Evolutionary conservation across 2,113 vertebrate genomes (phyloP).

Genomic region (Thamnophis sirtalis): DNA sequence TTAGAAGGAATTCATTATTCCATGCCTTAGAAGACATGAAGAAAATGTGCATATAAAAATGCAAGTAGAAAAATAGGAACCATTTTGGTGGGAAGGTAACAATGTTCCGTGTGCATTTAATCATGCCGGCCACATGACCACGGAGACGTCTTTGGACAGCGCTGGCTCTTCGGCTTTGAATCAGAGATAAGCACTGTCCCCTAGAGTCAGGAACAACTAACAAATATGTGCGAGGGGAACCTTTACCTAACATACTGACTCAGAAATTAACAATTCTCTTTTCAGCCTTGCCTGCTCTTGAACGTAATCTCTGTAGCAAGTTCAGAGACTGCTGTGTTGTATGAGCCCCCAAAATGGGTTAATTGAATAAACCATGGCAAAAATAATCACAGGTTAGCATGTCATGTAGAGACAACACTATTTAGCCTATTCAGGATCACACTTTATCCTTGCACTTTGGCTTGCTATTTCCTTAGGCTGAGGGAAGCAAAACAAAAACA

Average conservation of each 20-base stretch:
- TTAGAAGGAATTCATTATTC: background rate
- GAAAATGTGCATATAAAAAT: background rate
- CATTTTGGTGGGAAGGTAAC: too few species aligned
- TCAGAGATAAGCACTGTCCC: too few species aligned
- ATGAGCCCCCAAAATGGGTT: background rate
- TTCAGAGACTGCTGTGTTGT: background rate
- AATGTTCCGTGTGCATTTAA: too few species aligned
- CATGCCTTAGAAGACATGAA: background rate
- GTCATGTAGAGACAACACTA: background rate
- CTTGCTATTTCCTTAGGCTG: background rate
- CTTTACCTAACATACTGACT: background rate
- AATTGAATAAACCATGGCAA: background rate
- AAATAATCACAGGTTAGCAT: background rate
- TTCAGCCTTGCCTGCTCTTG: background rate
- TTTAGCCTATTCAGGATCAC: background rate
- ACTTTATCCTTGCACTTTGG: background rate
- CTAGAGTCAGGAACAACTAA: too few species aligned
- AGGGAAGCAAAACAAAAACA: background rate
- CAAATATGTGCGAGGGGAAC: too few species aligned
- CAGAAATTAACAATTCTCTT: background rate
- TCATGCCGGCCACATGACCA: too few species aligned
- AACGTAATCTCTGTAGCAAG: background rate
- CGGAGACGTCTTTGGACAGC: too few species aligned
- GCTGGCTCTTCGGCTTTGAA: too few species aligned
- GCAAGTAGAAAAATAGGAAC: too few species aligned